phyloP scores from a whole-genome alignment of 2,888 invertebrate species.

The Iphiclides podalirius region DNA sequence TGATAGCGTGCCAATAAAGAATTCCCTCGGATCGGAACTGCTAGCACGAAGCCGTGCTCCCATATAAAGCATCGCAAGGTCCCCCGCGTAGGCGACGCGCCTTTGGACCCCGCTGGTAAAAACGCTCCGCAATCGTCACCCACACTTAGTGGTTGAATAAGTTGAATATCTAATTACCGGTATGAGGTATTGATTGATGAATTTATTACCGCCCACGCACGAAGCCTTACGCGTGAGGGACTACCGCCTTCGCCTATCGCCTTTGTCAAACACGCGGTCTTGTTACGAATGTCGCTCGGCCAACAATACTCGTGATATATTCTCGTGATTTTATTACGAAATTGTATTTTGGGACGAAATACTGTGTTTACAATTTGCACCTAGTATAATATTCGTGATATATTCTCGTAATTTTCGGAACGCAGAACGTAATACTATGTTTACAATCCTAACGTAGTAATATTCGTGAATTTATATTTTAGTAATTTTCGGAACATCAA shows the following conservation, averaged over 20 bases:
- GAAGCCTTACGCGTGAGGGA: constrained; percentile 23
- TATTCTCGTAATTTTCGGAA: too few relatives aligned
- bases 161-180: constrained; percentile 30
- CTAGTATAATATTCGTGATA: too few relatives aligned
- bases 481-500: too few relatives aligned
- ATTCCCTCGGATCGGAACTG: too few relatives aligned
- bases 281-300: neutral
- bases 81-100: constrained; percentile 53
- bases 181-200: constrained; percentile 19
- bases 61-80: constrained; percentile 62
- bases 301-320: too few relatives aligned
- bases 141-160: constrained; percentile 41
- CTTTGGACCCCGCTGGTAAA: too few relatives aligned
- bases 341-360: neutral
- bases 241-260: constrained; percentile 23
- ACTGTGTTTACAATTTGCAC: too few relatives aligned
- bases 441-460: too few relatives aligned
- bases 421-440: too few relatives aligned
- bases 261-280: neutral
- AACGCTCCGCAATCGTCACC: constrained; percentile 48
- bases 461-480: too few relatives aligned
- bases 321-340: neutral
- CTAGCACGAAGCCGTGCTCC: too few relatives aligned
- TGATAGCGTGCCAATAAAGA: too few relatives aligned
- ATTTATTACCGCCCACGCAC: constrained; percentile 16